Conservation (phyloP, 2,113 vertebrate genomes). For the Salvelinus fontinalis region DNA sequence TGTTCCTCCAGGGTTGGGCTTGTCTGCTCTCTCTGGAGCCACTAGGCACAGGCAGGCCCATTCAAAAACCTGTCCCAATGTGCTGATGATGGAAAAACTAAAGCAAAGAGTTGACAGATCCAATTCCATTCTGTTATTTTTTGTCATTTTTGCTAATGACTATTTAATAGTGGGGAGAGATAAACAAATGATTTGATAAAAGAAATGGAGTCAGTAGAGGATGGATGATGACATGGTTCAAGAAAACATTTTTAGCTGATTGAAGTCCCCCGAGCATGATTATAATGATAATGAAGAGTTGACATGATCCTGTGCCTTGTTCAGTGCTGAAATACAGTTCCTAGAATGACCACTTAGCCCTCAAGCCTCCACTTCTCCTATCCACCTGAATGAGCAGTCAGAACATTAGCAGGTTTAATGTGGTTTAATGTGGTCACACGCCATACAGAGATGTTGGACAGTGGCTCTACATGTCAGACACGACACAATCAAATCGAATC, state of each 20-base stretch:
- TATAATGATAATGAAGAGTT: too few relatives aligned
- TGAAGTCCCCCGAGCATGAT: neutral
- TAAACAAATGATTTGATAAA: conserved; percentile 34
- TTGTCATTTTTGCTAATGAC: conserved; percentile 34
- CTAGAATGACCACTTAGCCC: neutral
- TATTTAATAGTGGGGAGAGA: conserved; percentile 8
- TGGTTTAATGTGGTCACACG: too few relatives aligned
- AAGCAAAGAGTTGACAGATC: conserved; percentile 18
- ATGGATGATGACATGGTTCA: conserved; percentile 13
- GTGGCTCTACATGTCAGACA: too few relatives aligned
- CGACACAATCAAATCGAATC: too few relatives aligned
- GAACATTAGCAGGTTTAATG: too few relatives aligned
- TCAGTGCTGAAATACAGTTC: too few relatives aligned
- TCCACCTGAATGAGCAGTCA: too few relatives aligned
- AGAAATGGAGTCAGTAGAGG: neutral
- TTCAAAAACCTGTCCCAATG: conserved; percentile 13
- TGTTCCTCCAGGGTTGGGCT: conserved; percentile 35
- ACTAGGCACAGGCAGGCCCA: conserved; percentile 16
- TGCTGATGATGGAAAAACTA: conserved; percentile 23
- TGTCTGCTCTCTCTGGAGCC: conserved; percentile 15
- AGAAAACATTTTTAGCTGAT: conserved; percentile 13
- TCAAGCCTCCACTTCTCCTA: too few relatives aligned
- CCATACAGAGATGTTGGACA: too few relatives aligned
- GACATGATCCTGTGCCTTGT: too few relatives aligned
- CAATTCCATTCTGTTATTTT: conserved; percentile 29